phyloP scores from a whole-genome alignment of 2,888 invertebrate species.

The Aromia moschata region DNA sequence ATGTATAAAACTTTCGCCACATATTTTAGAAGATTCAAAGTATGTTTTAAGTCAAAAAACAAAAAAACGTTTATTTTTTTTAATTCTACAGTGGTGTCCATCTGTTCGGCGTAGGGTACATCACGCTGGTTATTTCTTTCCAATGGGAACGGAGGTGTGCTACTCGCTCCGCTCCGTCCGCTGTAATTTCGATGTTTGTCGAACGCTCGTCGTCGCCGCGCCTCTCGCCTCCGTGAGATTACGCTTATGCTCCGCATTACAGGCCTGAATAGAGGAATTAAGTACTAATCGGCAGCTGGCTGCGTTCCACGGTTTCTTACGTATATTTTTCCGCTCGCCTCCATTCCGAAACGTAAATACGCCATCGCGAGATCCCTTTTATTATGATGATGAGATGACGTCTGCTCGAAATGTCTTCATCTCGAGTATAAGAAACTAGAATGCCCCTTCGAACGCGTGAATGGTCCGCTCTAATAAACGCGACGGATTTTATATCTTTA shows the following conservation, averaged over 20 bases:
- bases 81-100: too few relatives aligned
- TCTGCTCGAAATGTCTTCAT: conserved; percentile 20
- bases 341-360: conserved; percentile 17
- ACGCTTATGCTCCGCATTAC: conserved; percentile 53
- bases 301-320: conserved; percentile 22
- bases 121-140: too few relatives aligned
- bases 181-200: conserved; percentile 52
- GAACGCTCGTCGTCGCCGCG: conserved; percentile 49
- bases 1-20: too few relatives aligned
- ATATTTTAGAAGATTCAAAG: too few relatives aligned
- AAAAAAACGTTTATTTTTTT: too few relatives aligned
- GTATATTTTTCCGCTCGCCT: conserved; percentile 11
- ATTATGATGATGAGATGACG: conserved; percentile 26
- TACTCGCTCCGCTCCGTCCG: conserved; percentile 24
- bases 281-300: conserved; percentile 52
- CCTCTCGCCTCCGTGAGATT: conserved; percentile 52
- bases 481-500: too few relatives aligned
- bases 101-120: too few relatives aligned
- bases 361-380: conserved; percentile 16
- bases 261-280: conserved; percentile 54
- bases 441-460: not conserved
- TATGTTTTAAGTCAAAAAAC: too few relatives aligned
- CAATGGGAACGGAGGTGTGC: too few relatives aligned
- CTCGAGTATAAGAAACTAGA: conserved; percentile 18
- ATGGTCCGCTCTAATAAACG: too few relatives aligned